phyloP scores from a whole-genome alignment of 2,888 invertebrate genomes.

The Diaperis boleti region DNA sequence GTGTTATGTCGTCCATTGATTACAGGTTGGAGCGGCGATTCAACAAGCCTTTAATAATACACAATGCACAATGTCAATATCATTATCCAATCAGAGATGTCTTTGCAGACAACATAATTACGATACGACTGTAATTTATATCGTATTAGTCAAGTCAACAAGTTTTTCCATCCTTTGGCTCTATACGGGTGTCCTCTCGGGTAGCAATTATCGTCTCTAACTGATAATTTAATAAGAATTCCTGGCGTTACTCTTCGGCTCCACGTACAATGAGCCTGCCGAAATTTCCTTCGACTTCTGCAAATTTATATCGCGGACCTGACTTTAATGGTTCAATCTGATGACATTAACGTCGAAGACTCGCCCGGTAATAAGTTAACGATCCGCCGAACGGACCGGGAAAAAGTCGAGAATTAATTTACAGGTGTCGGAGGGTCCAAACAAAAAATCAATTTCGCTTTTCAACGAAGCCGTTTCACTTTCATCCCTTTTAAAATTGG shows the following conservation, averaged over 20 bases:
- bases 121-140: conserved; percentile 64
- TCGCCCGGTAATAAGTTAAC: neutral
- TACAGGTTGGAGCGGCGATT: conserved; percentile 58
- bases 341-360: conserved; percentile 6
- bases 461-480: conserved; percentile 31
- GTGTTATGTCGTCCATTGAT: conserved; percentile 55
- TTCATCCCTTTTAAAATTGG: conserved; percentile 29
- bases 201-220: conserved; percentile 59
- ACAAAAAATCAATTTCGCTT: conserved; percentile 37
- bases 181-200: conserved; percentile 58
- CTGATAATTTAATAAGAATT: conserved; percentile 61
- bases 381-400: neutral
- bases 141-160: conserved; percentile 62
- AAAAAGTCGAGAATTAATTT: conserved; percentile 16
- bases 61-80: conserved; percentile 66
- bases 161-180: conserved; percentile 54
- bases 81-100: conserved; percentile 68
- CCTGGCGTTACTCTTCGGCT: conserved; percentile 45
- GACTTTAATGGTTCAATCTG: conserved; percentile 21
- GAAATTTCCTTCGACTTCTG: conserved; percentile 21
- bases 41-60: conserved; percentile 64
- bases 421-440: conserved; percentile 7
- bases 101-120: conserved; percentile 66
- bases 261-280: conserved; percentile 40
- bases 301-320: conserved; percentile 24